Base-by-base conservation (phyloP, 2,888 invertebrate species). In the Caenorhabditis afra region DNA sequence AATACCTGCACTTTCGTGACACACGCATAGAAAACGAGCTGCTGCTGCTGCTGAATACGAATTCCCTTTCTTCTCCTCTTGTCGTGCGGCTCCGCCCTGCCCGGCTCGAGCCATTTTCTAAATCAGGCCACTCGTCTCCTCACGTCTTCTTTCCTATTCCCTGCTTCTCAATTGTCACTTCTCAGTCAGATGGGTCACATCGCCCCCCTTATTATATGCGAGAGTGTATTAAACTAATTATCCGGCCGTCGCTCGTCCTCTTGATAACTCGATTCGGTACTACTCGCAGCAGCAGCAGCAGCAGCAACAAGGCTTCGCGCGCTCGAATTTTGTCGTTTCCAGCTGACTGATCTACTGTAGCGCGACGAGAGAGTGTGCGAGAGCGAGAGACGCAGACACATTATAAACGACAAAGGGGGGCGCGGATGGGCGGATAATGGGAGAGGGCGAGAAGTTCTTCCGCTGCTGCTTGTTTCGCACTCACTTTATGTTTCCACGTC, bases 171-270 rank as follows among this genome's bases (percentile, higher is more conserved):
- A 29, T 29, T 29, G 29, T 29, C 29, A 29, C 29, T 29, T 39
- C 39, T 62, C 39, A 47, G 44, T 64, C 64, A 64, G 41, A 53
- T 64, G 64, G 52, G 64, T 64, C 39, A 52, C 29, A 29, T 3
- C 52, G 29, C 20, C 41, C 8, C 7, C 52, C 23, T 23, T 52
- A 52, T 52, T 52, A 52, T 52, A 52, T 52, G n/a, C n/a, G n/a
- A n/a, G 29, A 29, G 52, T 64, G 23, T 53, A 64, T 64, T 64
- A 64, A 64, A 64, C 64, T 64, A 64, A 64, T 64, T 64, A 64
- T 64, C 64, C 52, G 41, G 20, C 12, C 20, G 16, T 11, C 29
- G 29, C 18, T 22, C 41, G 11, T 44, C 12, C 44, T 37, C 55
- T 37, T 57, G 44, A 57, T 57, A 57, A 41, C 44, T 57, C 44